These are phyloP conservation scores for Chrysoperla carnea DNA, from an alignment of 1,140 invertebrate genomes.

Conservation along the genomic window DNA sequence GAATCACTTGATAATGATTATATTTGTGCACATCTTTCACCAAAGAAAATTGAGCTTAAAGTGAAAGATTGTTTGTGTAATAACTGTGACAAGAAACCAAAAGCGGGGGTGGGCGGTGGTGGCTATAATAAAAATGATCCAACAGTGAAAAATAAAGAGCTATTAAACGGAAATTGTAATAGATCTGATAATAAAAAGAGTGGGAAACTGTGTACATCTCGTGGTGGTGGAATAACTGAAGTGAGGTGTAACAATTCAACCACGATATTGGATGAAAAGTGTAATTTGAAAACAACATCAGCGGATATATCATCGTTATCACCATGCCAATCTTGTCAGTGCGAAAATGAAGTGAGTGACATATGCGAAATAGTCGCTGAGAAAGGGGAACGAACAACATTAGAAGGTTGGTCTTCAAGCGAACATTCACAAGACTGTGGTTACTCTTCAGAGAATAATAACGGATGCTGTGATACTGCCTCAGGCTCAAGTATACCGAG, in stretches of 20 bases:
- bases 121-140: background rate
- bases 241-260: background rate
- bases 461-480: slow-evolving; percentile 40
- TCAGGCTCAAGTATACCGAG: slow-evolving; percentile 50
- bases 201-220: background rate
- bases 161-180: background rate
- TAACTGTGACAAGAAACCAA: slow-evolving; percentile 4
- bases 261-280: no score
- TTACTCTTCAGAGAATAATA: slow-evolving; percentile 62
- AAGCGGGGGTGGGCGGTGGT: background rate
- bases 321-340: slow-evolving; percentile 24
- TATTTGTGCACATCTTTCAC: background rate
- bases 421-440: slow-evolving; percentile 68
- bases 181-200: background rate
- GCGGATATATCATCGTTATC: slow-evolving; percentile 3
- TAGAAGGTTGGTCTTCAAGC: slow-evolving; percentile 34
- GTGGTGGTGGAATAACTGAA: background rate
- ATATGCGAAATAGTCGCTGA: background rate
- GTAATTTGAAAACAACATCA: slow-evolving; percentile 8
- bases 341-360: slow-evolving; percentile 11
- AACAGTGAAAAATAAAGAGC: slow-evolving; percentile 3
- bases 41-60: background rate
- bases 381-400: background rate
- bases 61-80: slow-evolving; percentile 6
- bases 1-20: background rate